Evolutionary conservation across 2,797 vertebrate genomes (phyloP).

Genomic region (Sebastes itinus): DNA sequence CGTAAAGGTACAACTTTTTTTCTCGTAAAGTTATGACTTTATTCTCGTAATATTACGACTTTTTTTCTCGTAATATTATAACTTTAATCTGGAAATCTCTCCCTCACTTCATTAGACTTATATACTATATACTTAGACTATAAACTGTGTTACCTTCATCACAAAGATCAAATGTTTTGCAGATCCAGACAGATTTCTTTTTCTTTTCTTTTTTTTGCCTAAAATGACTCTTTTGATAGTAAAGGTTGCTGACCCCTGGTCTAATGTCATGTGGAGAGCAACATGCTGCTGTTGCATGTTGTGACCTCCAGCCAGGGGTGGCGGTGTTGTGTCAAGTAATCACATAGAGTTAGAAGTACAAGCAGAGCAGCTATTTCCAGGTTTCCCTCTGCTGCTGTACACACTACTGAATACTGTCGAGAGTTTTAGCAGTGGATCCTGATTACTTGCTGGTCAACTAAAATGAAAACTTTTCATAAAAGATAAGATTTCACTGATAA

Average conservation of each 20-base stretch:
- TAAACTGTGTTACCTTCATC: too few relatives aligned
- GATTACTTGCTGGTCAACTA: not conserved
- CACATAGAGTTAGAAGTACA: not conserved
- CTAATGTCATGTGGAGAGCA: not conserved
- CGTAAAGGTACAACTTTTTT: too few relatives aligned
- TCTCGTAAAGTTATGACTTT: too few relatives aligned
- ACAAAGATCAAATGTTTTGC: too few relatives aligned
- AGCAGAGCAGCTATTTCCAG: not conserved
- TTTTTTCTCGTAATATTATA: accelerated
- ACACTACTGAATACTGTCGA: not conserved
- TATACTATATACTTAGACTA: too few relatives aligned
- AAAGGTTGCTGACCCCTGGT: too few relatives aligned
- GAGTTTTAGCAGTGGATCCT: not conserved
- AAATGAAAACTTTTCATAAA: not conserved
- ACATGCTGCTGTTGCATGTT: not conserved
- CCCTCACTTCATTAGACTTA: too few relatives aligned
- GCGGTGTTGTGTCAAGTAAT: not conserved
- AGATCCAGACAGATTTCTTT: too few relatives aligned
- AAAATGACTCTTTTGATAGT: too few relatives aligned
- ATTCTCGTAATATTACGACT: too few relatives aligned
- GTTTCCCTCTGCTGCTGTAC: not conserved
- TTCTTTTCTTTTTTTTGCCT: too few relatives aligned
- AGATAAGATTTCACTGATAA: not conserved
- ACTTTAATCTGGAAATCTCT: too few relatives aligned
- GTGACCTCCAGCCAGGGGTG: not conserved